These are phyloP conservation scores for Nannoperca obscura DNA, from an alignment of 2,797 vertebrate species.

Conservation along the genomic window DNA sequence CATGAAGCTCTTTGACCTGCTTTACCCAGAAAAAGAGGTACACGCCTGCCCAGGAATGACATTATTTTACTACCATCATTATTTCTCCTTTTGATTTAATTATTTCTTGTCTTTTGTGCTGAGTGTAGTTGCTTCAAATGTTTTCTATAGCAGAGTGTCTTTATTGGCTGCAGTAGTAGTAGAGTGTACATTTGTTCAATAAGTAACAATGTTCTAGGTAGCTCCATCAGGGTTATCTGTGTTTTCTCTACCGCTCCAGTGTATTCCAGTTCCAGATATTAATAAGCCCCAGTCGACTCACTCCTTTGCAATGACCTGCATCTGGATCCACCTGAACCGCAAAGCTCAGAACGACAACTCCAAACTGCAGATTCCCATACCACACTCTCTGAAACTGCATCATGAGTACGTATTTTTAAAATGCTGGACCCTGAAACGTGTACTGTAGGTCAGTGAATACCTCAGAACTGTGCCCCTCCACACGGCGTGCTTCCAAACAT, in stretches of 20 bases:
- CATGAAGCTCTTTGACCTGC: conserved; percentile 99
- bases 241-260: conserved; percentile 79
- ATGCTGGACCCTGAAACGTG: background rate
- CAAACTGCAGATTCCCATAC: conserved; percentile 97
- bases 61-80: background rate
- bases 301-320: conserved; percentile 99
- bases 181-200: background rate
- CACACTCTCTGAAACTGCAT: conserved; percentile 96
- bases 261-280: conserved; percentile 98
- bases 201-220: background rate
- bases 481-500: background rate
- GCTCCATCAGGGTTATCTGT: background rate
- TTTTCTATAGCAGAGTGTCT: background rate
- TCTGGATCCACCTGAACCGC: conserved; percentile 99
- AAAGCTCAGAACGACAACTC: conserved; percentile 98
- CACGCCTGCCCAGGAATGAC: background rate
- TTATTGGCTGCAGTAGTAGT: background rate
- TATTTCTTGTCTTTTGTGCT: background rate
- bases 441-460: background rate
- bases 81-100: background rate
- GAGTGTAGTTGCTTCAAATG: background rate
- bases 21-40: conserved; percentile 99
- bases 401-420: conserved; percentile 88
- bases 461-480: background rate
- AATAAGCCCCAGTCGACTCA: conserved; percentile 99